These are phyloP conservation scores for Megaleporinus macrocephalus DNA, from an alignment of 2,113 vertebrate genomes.

Conservation along the genomic window DNA sequence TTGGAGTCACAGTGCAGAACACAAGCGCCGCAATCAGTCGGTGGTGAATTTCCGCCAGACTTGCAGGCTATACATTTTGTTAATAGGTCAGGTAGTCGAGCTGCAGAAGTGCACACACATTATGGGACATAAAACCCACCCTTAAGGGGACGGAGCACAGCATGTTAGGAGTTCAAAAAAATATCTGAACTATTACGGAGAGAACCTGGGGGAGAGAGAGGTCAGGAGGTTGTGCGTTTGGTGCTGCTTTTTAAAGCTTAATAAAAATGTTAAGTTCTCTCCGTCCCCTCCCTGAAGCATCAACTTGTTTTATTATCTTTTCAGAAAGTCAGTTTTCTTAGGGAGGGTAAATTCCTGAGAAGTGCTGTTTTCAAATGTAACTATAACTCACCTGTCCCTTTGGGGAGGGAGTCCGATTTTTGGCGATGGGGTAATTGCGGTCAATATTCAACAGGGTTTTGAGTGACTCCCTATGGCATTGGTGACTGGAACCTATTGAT, in stretches of 20 bases:
- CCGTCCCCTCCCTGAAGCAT: slow-evolving; percentile 42
- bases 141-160: slow-evolving; percentile 35
- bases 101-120: slow-evolving; percentile 41
- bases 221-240: slow-evolving; percentile 49
- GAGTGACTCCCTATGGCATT: slow-evolving; percentile 76
- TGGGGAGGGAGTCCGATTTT: slow-evolving; percentile 47
- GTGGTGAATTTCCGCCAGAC: slow-evolving; percentile 32
- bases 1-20: slow-evolving; percentile 34
- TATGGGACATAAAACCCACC: slow-evolving; percentile 44
- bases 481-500: slow-evolving; percentile 77
- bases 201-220: slow-evolving; percentile 34
- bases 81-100: slow-evolving; percentile 51
- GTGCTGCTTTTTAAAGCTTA: slow-evolving; percentile 55
- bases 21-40: slow-evolving; percentile 37
- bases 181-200: slow-evolving; percentile 52
- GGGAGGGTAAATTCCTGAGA: slow-evolving; percentile 52
- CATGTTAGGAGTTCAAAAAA: slow-evolving; percentile 37
- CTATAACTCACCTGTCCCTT: slow-evolving; percentile 67
- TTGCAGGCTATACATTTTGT: slow-evolving; percentile 47
- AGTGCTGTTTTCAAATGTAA: slow-evolving; percentile 55
- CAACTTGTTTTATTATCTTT: slow-evolving; percentile 57
- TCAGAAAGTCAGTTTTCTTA: slow-evolving; percentile 58
- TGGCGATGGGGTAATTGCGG: slow-evolving; percentile 59
- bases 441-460: slow-evolving; percentile 70
- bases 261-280: slow-evolving; percentile 52